Evolutionary conservation across 2,888 invertebrate species (phyloP).

Genomic region (Orthosia gothica): DNA sequence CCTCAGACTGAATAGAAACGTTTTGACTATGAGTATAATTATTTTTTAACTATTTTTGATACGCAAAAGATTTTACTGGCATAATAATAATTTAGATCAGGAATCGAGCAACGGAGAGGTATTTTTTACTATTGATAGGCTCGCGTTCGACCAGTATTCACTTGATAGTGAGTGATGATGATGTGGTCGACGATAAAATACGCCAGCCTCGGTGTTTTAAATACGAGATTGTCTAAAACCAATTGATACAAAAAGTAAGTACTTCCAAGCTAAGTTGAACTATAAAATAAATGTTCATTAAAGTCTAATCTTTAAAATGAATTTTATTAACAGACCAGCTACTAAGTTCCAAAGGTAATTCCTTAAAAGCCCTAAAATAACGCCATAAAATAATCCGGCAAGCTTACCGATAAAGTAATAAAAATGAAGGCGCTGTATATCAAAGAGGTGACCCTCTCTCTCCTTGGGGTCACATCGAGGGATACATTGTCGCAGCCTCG

Average conservation of each 20-base stretch:
- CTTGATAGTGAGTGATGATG: no score
- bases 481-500: conserved; percentile 52
- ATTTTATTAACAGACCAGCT: background rate
- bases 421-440: conserved; percentile 52
- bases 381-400: conserved; percentile 29
- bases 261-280: background rate
- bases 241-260: background rate
- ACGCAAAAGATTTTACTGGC: no score
- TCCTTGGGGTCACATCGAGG: conserved; percentile 59
- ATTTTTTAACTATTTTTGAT: no score
- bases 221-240: background rate
- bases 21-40: background rate
- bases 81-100: no score
- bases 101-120: no score
- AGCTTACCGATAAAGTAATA: conserved; percentile 53
- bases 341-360: conserved; percentile 13
- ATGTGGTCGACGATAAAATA: background rate
- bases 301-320: background rate
- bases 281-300: background rate
- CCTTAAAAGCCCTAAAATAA: conserved; percentile 23
- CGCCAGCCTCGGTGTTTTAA: background rate
- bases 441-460: conserved; percentile 41
- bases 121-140: no score
- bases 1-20: background rate
- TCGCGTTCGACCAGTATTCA: no score